Evolutionary conservation across 2,888 invertebrate genomes (phyloP), one percentile per base, ranked within the genome.

Genomic region (Hyppa rectilinea): DNA sequence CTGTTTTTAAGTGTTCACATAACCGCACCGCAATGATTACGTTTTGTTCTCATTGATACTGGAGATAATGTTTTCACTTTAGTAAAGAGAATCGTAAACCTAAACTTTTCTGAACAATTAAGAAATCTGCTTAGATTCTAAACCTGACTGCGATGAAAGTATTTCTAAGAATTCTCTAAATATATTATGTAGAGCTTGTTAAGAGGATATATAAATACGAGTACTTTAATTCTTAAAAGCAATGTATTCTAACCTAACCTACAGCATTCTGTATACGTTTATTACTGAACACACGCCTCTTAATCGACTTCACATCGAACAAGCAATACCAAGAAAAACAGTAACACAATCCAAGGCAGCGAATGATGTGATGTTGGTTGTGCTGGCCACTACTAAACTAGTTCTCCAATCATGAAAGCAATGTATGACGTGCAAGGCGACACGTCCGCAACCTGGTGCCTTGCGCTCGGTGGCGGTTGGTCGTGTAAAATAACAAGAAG

Each of bases 401-500:
- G 36, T 61, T 31, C 26, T 38, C 36, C 17, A 53, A 38, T 55
- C 40, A 59, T 52, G 47, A 47, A 71, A 74, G 65, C 55, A 74
- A 71, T 75, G 83, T 50, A 73, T 58, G 29, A 31, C 47, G 61
- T 67, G 53, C 59, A 73, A 62, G 36, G 74, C 74, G 66, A 62
- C 45, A 64, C 45, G 38, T 53, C 73, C 81, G 74, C 62, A 53
- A 79, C 72, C 74, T 74, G 78, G 50, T 59, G 34, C 71, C 55
- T 63, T 56, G 70, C 68, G 47, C 69, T 56, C 45, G 26, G 66
- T 80, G 66, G 66, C 53, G 62, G 67, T 50, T 83, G 71, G 81
- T 75, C 84, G 83, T 78, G 86, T 85, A 80, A 85, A 89, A 87
- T 91, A 90, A 92, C 92, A 87, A 88, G 90, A 90, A 91, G 87